Evolutionary conservation across 53 echinoderm and acorn worm genomes (phyloP), one percentile per base, ranked within the genome.

Genomic region (Echinometra lucunter): DNA sequence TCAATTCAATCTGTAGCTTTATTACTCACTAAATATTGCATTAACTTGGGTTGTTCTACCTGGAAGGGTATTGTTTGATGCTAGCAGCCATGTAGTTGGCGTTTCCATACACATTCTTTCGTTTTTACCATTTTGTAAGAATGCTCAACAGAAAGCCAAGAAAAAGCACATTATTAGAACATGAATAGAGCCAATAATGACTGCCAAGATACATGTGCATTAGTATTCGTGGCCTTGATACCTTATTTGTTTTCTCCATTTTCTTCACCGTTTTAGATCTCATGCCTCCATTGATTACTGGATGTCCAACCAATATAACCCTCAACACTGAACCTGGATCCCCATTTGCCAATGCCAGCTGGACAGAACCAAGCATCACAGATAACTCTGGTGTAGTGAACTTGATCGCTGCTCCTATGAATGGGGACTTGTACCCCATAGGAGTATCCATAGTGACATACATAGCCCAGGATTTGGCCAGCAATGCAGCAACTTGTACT

Each of bases 321-420:
- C 13, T 96, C 89, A 90, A 67, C 60, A 78, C 95, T 21, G 85
- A 92, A 1, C 15, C 32, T 18, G 97, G 96, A 28, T 91, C 94
- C 17, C 9, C 78, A 18, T 80, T 95, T 66, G 95, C 91, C 35
- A 44, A 69, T 40, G 91, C 72, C 0, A 81, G 91, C 1, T 97
- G 96, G 97, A 18, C 40, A 6, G 47, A 63, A 11, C 96, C 97
- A 1, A 82, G 58, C 23, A 95, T 95, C 42, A 92, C 95, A 1
- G 97, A 97, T 95, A 97, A 97, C 91, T 95, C 97, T 34, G 96
- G 91, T 42, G 34, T 44, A 12, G 55, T 63, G 21, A 91, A 60
- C 34, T 15, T 94, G 30, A 93, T 93, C 25, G 45, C 91, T 6
- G 88, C 47, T 72, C 88, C 94, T 49, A 47, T 57, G 40, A 94